Evolutionary conservation across 2,888 invertebrate genomes (phyloP).

Genomic region (Nasonovia ribisnigri): DNA sequence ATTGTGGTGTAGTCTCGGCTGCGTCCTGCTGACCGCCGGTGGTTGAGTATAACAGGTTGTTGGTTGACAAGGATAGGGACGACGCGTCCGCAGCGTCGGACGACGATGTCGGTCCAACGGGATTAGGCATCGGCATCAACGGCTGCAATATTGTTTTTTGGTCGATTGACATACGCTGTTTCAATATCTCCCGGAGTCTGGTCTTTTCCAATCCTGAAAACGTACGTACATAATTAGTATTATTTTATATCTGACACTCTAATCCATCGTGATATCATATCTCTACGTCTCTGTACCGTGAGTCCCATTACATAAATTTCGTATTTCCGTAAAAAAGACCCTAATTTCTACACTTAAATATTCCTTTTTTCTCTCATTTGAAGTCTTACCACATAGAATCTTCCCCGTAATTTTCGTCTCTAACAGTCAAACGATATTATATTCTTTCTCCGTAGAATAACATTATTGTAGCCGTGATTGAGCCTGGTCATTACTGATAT

Average conservation of each 20-base stretch:
- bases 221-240: not conserved
- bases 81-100: not conserved
- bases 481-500: not conserved
- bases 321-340: not conserved
- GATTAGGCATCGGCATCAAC: slow-evolving; percentile 22
- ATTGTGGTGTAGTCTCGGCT: slow-evolving; percentile 40
- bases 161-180: slow-evolving; percentile 62
- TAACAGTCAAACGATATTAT: not conserved
- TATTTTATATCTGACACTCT: not conserved
- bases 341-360: not conserved
- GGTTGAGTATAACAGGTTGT: not conserved
- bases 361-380: not conserved
- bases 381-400: not conserved
- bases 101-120: not conserved
- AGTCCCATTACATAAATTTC: not conserved
- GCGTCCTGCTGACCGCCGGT: not conserved
- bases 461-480: not conserved
- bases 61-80: not conserved
- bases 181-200: slow-evolving; percentile 65
- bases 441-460: not conserved
- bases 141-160: slow-evolving; percentile 44
- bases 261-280: not conserved
- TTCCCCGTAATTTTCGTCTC: not conserved
- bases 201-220: slow-evolving; percentile 66
- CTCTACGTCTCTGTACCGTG: not conserved